phyloP scores from a whole-genome alignment of 2,797 vertebrate species.

The Philypnodon macrostomus region DNA sequence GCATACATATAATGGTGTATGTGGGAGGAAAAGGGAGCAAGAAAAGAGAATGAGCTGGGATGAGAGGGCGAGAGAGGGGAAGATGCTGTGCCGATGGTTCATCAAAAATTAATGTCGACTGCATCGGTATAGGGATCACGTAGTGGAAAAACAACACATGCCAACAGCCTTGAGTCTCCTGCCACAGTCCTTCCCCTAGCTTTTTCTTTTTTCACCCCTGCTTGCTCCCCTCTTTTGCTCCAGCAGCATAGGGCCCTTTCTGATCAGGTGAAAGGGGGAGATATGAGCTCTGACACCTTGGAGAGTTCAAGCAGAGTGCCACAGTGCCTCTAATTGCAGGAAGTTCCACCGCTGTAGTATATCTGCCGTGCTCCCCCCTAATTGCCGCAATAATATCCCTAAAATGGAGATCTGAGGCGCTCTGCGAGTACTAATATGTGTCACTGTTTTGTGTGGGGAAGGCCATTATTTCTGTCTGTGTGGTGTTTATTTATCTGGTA shows the following conservation, averaged over 20 bases:
- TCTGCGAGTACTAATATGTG: slow-evolving; percentile 42
- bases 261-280: slow-evolving; percentile 78
- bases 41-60: slow-evolving; percentile 39
- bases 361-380: slow-evolving; percentile 61
- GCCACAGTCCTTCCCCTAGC: slow-evolving; percentile 47
- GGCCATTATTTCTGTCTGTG: slow-evolving; percentile 40
- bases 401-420: slow-evolving; percentile 72
- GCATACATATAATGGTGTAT: slow-evolving; percentile 51
- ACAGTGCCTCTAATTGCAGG: slow-evolving; percentile 76
- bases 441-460: slow-evolving; percentile 46
- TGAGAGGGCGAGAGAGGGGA: slow-evolving; percentile 72
- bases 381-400: slow-evolving; percentile 76
- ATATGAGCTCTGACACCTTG: slow-evolving; percentile 80
- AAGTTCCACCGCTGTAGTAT: slow-evolving; percentile 60
- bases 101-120: slow-evolving; percentile 82
- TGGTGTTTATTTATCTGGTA: slow-evolving; percentile 37
- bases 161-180: slow-evolving; percentile 78
- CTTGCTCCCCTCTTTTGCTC: slow-evolving; percentile 47
- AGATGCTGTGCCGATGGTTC: slow-evolving; percentile 74
- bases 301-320: slow-evolving; percentile 81
- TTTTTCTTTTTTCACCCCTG: slow-evolving; percentile 53
- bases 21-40: slow-evolving; percentile 50
- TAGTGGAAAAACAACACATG: slow-evolving; percentile 81
- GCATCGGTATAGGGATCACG: slow-evolving; percentile 83
- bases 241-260: slow-evolving; percentile 62